phyloP scores from a whole-genome alignment of 2,888 invertebrate genomes.

The Eristalis pertinax region DNA sequence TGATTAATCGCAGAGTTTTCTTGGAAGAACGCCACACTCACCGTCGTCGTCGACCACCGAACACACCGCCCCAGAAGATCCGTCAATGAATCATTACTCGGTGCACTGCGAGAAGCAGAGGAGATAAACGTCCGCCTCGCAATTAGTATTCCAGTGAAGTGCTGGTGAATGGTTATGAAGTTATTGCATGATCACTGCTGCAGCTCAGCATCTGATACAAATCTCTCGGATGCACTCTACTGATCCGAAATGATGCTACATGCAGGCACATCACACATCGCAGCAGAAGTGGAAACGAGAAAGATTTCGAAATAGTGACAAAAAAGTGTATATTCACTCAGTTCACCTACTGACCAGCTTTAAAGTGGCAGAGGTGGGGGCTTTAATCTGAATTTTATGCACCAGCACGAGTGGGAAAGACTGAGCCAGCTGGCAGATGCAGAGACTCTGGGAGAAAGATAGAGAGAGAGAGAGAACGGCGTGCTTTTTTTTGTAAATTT shows the following conservation, averaged over 20 bases:
- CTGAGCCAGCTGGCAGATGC: too few relatives aligned
- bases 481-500: constrained; percentile 9
- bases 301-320: constrained; percentile 39
- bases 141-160: constrained; percentile 61
- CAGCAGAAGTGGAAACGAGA: not conserved
- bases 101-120: not conserved
- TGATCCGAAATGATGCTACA: constrained; percentile 48
- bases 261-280: not conserved
- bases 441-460: too few relatives aligned
- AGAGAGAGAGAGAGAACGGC: not conserved
- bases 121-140: constrained; percentile 14
- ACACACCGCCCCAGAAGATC: constrained; percentile 25
- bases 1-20: constrained; percentile 56
- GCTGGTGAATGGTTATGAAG: constrained; percentile 44
- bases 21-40: constrained; percentile 17
- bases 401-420: not conserved
- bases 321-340: not conserved
- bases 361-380: constrained; percentile 14
- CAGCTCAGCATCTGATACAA: not conserved
- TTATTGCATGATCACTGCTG: constrained; percentile 50
- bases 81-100: constrained; percentile 43
- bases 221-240: constrained; percentile 35
- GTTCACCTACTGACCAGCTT: constrained; percentile 60
- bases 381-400: not conserved
- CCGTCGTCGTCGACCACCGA: not conserved